phyloP scores from a whole-genome alignment of 2,113 vertebrate genomes.

The Leptosomus discolor region DNA sequence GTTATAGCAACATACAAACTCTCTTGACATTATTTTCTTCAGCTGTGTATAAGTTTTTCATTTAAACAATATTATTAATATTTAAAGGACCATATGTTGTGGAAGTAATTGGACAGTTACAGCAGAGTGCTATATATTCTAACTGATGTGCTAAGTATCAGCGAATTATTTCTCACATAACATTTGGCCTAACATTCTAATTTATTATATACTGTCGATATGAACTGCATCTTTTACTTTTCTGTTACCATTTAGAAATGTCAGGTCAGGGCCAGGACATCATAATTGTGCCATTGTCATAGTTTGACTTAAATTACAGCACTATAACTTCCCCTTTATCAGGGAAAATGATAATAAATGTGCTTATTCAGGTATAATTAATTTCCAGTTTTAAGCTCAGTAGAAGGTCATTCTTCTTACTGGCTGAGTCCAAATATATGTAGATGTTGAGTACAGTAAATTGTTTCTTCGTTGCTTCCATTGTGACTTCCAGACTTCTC shows the following conservation, averaged over 20 bases:
- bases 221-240: background rate
- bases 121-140: background rate
- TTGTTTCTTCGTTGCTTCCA: background rate
- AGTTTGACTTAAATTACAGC: slow-evolving; percentile 31
- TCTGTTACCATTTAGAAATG: slow-evolving; percentile 30
- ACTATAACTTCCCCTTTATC: slow-evolving; percentile 59
- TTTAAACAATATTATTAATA: background rate
- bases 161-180: background rate
- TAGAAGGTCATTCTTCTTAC: background rate
- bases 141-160: background rate
- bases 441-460: background rate
- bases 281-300: slow-evolving; percentile 17
- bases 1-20: background rate
- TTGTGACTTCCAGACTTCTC: background rate
- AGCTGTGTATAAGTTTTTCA: background rate
- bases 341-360: slow-evolving; percentile 43
- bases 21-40: background rate
- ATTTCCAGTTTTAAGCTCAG: slow-evolving; percentile 11
- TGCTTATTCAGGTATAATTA: slow-evolving; percentile 46
- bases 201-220: background rate
- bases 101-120: background rate
- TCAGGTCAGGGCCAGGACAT: slow-evolving; percentile 22
- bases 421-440: background rate
- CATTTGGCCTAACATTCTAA: background rate
- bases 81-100: background rate